Percentiles rank a stretch among this genome's conserved stretches.
Evolutionary conservation across 2,888 invertebrate genomes (phyloP).

Genomic region (Osmoderma eremita): DNA sequence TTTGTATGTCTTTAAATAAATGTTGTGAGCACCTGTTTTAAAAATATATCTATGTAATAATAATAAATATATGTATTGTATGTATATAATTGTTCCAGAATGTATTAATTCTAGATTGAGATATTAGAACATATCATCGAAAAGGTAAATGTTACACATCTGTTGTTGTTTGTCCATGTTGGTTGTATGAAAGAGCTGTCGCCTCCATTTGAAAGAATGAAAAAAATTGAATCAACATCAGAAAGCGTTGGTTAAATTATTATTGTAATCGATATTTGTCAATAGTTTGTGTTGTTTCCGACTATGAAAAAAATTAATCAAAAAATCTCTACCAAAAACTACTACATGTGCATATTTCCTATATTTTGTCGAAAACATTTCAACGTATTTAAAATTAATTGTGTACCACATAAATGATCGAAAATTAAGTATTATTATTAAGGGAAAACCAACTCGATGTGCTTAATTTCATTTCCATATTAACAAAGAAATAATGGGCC

Average conservation of each 20-base stretch:
- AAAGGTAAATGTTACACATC: slow-evolving; percentile 19
- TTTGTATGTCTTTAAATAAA: background rate
- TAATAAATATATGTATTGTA: slow-evolving; percentile 6
- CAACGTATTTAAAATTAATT: slow-evolving; percentile 38
- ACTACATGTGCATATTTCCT: slow-evolving; percentile 39
- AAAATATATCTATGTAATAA: background rate
- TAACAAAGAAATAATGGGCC: slow-evolving; percentile 41
- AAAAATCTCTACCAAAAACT: slow-evolving; percentile 26
- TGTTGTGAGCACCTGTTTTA: slow-evolving; percentile 24
- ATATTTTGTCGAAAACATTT: slow-evolving; percentile 42
- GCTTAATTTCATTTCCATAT: slow-evolving; percentile 45
- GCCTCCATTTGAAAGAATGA: background rate
- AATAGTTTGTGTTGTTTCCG: slow-evolving; percentile 35
- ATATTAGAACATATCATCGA: slow-evolving; percentile 30
- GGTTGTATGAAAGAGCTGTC: slow-evolving; percentile 39
- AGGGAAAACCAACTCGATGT: slow-evolving; percentile 35
- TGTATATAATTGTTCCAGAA: slow-evolving; percentile 7
- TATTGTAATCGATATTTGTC: slow-evolving; percentile 30
- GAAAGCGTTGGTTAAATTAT: background rate
- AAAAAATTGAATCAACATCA: background rate
- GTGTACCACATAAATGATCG: background rate
- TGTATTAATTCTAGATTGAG: slow-evolving; percentile 3
- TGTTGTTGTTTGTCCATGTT: slow-evolving; percentile 35
- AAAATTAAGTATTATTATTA: background rate
- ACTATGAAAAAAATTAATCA: slow-evolving; percentile 4